Conservation (phyloP, 2,797 vertebrate genomes). For the Ctenopoma kingsleyae region DNA sequence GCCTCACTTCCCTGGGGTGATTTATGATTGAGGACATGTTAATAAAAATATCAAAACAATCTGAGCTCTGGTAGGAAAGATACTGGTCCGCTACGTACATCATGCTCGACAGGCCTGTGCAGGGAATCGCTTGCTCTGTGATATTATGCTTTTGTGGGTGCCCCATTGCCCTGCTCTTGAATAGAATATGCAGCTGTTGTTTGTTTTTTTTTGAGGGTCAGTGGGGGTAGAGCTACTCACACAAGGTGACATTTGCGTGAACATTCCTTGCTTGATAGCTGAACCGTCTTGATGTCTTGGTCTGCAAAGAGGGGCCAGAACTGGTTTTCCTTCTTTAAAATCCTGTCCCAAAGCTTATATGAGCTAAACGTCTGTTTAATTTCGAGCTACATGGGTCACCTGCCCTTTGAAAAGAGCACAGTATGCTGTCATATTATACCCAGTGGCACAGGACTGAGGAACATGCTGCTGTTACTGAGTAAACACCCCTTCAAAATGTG, state of each 20-base stretch:
- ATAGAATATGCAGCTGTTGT: constrained; percentile 71
- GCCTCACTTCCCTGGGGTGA: constrained; percentile 74
- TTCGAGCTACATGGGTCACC: constrained; percentile 54
- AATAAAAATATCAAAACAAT: constrained; percentile 91
- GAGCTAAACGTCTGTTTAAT: constrained; percentile 54
- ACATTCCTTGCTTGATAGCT: constrained; percentile 31
- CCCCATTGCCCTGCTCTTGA: constrained; percentile 57
- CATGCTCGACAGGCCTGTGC: constrained; percentile 82
- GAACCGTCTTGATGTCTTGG: constrained; percentile 24
- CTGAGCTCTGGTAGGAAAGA: constrained; percentile 86
- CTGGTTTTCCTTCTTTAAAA: constrained; percentile 7
- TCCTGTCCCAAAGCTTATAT: not conserved
- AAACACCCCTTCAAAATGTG: constrained; percentile 42
- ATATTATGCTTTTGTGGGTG: constrained; percentile 66
- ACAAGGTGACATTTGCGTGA: constrained; percentile 80
- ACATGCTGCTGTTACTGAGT: constrained; percentile 46
- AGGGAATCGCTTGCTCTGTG: constrained; percentile 54
- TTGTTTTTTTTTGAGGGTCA: constrained; percentile 46
- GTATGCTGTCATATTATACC: constrained; percentile 45
- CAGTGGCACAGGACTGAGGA: constrained; percentile 50
- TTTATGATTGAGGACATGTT: constrained; percentile 90
- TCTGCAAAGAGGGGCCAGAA: constrained; percentile 2
- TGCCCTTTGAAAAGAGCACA: constrained; percentile 66
- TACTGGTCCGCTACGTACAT: constrained; percentile 84
- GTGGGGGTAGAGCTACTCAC: constrained; percentile 46